Base-by-base conservation (phyloP, 30 jellyfish, hydroid and myxozoan species). In the Rhopilema esculentum region DNA sequence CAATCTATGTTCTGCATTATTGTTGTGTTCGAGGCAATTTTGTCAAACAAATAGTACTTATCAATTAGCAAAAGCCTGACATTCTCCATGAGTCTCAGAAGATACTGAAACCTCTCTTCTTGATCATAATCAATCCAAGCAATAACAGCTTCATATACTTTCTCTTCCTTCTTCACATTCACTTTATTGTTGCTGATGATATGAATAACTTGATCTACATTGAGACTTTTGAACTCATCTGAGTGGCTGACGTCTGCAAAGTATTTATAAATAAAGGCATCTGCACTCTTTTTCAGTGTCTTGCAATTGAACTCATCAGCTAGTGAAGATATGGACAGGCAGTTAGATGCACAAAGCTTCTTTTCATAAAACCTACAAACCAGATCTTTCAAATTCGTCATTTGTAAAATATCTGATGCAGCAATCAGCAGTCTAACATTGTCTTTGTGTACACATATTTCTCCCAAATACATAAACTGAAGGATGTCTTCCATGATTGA, bases 281-380 rank as follows among this genome's bases (percentile, higher is more conserved):
- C 98, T 0, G 99, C 99, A 75, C 96, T 96, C 53, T 77, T 77
- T 29, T 95, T 81, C 26, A 95, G 76, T 21, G 99, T 51, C 24
- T 73, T 80, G 69, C 99, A 95, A 65, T 90, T 82, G 81, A 95
- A 95, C 77, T 95, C 96, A 67, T 95, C 98, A 23, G 99, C 99
- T 29, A 95, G 85, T 28, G 99, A 66, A 50, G 99, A 96, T 30
- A 95, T 95, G 24, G 99, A 95, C 31, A 95, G 64, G 69, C 99
- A 95, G 73, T 95, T 95, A 24, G 99, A 82, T 21, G 99, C 97
- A 61, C 95, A 71, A 15, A 95, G 92, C 69, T 84, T 86, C 66
- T 91, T 95, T 62, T 90, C 99, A 89, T 89, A 95, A 61, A 85
- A 95, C 77, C 99, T 87, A 76, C 99, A 95, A 16, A 95, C 97